A percentile compares a stretch with the other conserved stretches of the same genome.
Conservation (phyloP, 2,888 invertebrate genomes). For the Agapostemon virescens region DNA sequence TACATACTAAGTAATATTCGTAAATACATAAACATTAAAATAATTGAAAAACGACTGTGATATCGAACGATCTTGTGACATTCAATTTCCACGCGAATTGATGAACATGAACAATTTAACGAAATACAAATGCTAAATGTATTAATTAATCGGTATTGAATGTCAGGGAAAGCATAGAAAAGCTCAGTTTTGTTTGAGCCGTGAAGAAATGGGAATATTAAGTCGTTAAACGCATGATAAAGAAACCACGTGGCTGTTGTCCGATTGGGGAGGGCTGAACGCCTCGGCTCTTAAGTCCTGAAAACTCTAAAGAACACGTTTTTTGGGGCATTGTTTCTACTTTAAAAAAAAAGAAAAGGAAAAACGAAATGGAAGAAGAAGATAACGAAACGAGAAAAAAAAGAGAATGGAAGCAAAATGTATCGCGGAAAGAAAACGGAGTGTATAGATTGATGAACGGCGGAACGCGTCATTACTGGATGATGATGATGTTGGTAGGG, state of each 20-base stretch:
- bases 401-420: conserved; percentile 9
- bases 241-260: conserved; percentile 74
- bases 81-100: conserved; percentile 78
- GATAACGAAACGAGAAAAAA: conserved; percentile 3
- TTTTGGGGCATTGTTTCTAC: conserved; percentile 77
- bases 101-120: conserved; percentile 72
- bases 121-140: conserved; percentile 73
- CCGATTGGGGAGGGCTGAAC: conserved; percentile 79
- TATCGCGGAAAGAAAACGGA: conserved; percentile 58
- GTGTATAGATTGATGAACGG: conserved; percentile 52
- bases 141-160: conserved; percentile 77
- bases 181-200: conserved; percentile 69
- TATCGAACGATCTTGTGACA: conserved; percentile 80
- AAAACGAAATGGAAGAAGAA: conserved; percentile 43
- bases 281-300: conserved; percentile 72
- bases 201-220: conserved; percentile 71
- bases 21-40: conserved; percentile 77
- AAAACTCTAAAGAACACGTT: conserved; percentile 60
- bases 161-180: conserved; percentile 69
- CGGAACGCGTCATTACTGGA: conserved; percentile 60
- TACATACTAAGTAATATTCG: conserved; percentile 77
- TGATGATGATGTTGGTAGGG: conserved; percentile 68
- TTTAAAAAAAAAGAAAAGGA: conserved; percentile 63
- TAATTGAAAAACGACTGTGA: conserved; percentile 80
- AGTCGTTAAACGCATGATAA: conserved; percentile 75